Conservation (phyloP, 2,797 vertebrate species). For the Sebastes trivittatus region DNA sequence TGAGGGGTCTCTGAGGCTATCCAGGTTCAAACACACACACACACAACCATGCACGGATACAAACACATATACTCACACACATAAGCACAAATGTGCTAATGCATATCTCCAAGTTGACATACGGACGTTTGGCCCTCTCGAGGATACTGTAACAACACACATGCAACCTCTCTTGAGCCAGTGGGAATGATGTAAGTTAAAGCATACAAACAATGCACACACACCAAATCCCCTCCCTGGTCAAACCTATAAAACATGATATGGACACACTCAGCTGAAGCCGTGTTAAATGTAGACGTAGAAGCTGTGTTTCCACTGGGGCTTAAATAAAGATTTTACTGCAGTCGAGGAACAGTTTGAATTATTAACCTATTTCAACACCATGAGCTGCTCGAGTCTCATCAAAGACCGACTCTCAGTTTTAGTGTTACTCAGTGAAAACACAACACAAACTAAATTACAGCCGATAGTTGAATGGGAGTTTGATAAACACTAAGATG, state of each 20-base stretch:
- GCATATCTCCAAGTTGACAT: conserved; percentile 12
- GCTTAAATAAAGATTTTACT: conserved; percentile 44
- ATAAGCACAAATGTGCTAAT: conserved; percentile 1
- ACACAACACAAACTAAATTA: conserved; percentile 1
- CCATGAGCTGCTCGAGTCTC: not conserved
- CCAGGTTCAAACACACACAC: conserved; percentile 37
- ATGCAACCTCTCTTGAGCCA: conserved; percentile 21
- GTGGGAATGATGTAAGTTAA: conserved; percentile 53
- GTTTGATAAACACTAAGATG: not conserved
- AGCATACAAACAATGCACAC: conserved; percentile 33
- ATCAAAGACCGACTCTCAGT: not conserved
- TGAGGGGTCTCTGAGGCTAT: conserved; percentile 31
- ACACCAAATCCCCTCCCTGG: conserved; percentile 26
- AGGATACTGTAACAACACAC: conserved; percentile 15
- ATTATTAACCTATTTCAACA: conserved; percentile 44
- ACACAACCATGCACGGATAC: not conserved
- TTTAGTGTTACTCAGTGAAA: not conserved
- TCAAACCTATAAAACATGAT: conserved; percentile 60
- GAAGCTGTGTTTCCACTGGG: conserved; percentile 34
- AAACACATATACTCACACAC: not conserved
- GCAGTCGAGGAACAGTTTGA: conserved; percentile 9
- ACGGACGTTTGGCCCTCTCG: not conserved
- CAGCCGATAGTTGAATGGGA: not conserved
- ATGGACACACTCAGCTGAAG: conserved; percentile 39
- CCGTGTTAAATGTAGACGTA: conserved; percentile 1